Evolutionary conservation across 1,140 invertebrate species (phyloP), one percentile per base, ranked within the genome.

Genomic region (Coenobita brevimanus): DNA sequence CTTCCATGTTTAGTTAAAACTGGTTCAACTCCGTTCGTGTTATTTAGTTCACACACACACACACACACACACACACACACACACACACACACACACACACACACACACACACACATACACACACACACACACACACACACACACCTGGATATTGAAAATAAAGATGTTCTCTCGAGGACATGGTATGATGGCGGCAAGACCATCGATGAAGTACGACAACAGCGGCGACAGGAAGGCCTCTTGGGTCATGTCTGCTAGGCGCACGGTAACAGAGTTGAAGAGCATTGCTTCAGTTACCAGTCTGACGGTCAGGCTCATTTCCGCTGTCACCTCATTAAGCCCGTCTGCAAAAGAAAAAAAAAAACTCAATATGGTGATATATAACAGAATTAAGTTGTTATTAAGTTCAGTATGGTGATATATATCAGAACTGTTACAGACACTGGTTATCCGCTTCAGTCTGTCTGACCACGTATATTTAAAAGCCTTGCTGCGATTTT

Each of bases 211-310:
- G 92, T 97, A 97, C 27, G 96, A 95, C 3, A 98, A 94, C 2
- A 99, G 92, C 0, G 97, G 97, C 36, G 98, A 99, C 1, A 99
- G 94, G 92, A 99, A 99, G 0, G 96, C 96, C 91, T 98, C 96
- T 60, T 96, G 96, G 0, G 97, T 98, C 96, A 99, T 98, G 90
- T 98, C 97, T 91, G 97, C 96, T 0, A 99, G 92, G 41, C 98
- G 94, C 0, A 99, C 96, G 0, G 98, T 99, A 10, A 99, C 97
- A 0, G 97, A 98, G 92, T 98, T 98, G 89, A 96, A 95, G 0
- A 99, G 93, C 97, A 99, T 99, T 75, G 98, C 96, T 91, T 98
- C 97, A 0, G 98, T 98, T 30, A 99, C 97, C 1, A 99, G 93
- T 1, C 97, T 94, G 0, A 99, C 98, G 0, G 95, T 95, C 0